A percentile compares a stretch with the other conserved stretches of the same genome.
Conservation (phyloP, 2,888 invertebrate genomes). For the Calameuta pallipes region DNA sequence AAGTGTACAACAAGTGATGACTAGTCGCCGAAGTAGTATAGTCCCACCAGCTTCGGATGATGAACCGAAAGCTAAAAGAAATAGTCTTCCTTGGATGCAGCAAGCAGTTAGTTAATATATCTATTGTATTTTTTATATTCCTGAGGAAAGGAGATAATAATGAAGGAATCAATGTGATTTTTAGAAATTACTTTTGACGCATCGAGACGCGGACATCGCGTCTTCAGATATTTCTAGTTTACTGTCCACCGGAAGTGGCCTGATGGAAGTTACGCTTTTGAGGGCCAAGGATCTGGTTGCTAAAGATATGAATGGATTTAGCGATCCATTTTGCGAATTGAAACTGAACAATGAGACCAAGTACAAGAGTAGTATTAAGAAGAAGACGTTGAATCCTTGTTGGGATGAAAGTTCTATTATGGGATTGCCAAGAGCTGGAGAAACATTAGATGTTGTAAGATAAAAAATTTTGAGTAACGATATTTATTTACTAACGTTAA, state of each 20-base stretch:
- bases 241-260: conserved; percentile 61
- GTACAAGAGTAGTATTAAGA: conserved; percentile 68
- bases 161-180: conserved; percentile 2
- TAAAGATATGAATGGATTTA: conserved; percentile 70
- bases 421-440: conserved; percentile 64
- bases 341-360: conserved; percentile 67
- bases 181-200: conserved; percentile 58
- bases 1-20: conserved; percentile 50
- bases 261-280: conserved; percentile 67
- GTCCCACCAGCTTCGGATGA: conserved; percentile 47
- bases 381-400: conserved; percentile 68
- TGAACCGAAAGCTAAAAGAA: conserved; percentile 58
- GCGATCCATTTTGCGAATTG: conserved; percentile 69
- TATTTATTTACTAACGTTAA: background rate
- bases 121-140: background rate
- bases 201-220: conserved; percentile 52
- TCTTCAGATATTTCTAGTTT: conserved; percentile 61
- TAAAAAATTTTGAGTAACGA: background rate
- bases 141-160: conserved; percentile 9
- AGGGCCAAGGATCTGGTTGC: conserved; percentile 68
- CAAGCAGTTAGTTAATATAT: conserved; percentile 55
- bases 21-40: conserved; percentile 50
- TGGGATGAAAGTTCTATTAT: conserved; percentile 70
- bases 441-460: conserved; percentile 67
- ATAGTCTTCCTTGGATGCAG: conserved; percentile 64